These are phyloP conservation scores for Entomobrya proxima DNA, from an alignment of 2,888 invertebrate genomes.

Conservation along the genomic window DNA sequence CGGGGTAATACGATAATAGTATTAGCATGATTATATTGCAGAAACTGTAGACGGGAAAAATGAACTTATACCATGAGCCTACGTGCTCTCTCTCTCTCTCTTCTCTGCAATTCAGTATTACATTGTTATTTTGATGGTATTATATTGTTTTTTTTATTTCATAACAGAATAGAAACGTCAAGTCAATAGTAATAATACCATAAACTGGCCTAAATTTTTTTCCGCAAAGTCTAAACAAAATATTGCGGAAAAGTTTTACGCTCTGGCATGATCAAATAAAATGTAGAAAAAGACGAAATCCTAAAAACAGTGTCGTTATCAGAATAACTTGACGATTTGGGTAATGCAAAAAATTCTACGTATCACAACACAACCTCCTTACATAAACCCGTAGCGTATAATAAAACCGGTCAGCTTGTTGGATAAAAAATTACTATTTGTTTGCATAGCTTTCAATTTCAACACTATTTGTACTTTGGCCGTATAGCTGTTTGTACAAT, in stretches of 20 bases:
- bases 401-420: no score
- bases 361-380: background rate
- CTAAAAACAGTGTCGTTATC: background rate
- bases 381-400: no score
- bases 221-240: conserved; percentile 44
- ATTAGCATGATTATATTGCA: background rate
- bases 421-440: no score
- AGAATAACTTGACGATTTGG: background rate
- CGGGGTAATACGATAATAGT: conserved; percentile 32
- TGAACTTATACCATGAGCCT: background rate
- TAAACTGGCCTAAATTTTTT: conserved; percentile 62
- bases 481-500: no score
- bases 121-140: background rate
- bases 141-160: conserved; percentile 19
- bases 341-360: conserved; percentile 7
- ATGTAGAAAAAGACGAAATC: background rate
- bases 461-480: no score
- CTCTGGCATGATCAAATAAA: background rate
- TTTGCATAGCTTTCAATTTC: no score
- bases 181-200: conserved; percentile 42
- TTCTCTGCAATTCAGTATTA: background rate
- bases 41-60: background rate
- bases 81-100: background rate
- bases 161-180: conserved; percentile 32
- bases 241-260: conserved; percentile 33